Evolutionary conservation across 2,113 vertebrate species (phyloP).

Genomic region (Prolemur simus): DNA sequence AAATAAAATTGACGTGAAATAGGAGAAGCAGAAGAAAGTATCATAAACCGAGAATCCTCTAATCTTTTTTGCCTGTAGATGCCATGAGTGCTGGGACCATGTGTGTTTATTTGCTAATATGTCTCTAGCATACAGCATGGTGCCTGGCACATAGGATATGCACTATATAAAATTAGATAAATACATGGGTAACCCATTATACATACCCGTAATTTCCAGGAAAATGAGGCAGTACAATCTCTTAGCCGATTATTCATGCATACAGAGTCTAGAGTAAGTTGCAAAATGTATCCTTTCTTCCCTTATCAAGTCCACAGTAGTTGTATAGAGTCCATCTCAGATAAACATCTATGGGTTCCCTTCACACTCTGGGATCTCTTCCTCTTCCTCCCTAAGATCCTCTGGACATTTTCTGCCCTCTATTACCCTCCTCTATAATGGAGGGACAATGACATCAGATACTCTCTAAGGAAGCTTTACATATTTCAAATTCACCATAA

Average conservation of each 20-base stretch:
- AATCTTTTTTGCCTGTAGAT: background rate
- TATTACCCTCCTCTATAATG: background rate
- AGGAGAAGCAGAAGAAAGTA: background rate
- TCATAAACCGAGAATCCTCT: background rate
- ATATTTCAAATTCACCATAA: background rate
- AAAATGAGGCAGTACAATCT: background rate
- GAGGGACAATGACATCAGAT: background rate
- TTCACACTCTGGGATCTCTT: background rate
- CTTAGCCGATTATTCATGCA: background rate
- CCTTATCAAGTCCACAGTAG: too few relatives aligned
- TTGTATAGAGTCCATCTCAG: background rate
- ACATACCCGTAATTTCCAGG: background rate
- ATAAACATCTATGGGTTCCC: background rate
- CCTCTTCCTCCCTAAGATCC: background rate
- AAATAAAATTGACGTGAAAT: background rate
- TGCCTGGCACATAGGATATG: accelerated
- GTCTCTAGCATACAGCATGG: background rate
- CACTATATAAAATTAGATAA: background rate
- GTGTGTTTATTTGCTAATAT: background rate
- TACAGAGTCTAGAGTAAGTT: background rate
- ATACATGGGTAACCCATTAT: background rate
- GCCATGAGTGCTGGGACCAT: background rate
- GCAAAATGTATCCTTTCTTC: background rate
- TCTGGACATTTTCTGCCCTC: background rate
- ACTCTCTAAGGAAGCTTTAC: background rate